A percentile compares a stretch with the other conserved stretches of the same genome.
Evolutionary conservation across 2,113 vertebrate species (phyloP).

Genomic region (Athene noctua): DNA sequence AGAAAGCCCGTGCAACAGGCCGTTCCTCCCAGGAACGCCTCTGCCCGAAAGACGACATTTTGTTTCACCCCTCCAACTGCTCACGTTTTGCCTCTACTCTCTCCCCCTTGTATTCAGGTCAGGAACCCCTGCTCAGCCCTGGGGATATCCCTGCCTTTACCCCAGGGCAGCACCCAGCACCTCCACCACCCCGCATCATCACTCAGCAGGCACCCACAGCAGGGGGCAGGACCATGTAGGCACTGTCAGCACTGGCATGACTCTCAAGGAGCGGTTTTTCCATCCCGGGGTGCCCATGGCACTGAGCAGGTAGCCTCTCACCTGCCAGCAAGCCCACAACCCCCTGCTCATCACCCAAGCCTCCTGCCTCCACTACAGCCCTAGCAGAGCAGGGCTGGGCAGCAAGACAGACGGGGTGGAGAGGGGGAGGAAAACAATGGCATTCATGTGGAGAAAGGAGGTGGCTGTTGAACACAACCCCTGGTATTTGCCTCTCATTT

Average conservation of each 20-base stretch:
- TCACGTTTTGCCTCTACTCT: neutral
- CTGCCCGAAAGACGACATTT: accelerated
- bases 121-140: neutral
- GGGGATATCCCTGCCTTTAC: neutral
- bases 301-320: neutral
- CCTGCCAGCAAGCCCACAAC: neutral
- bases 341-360: neutral
- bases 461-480: neutral
- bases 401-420: neutral
- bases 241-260: neutral
- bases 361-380: neutral
- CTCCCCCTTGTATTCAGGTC: accelerated
- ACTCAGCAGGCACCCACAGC: accelerated
- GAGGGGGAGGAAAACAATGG: neutral
- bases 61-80: neutral
- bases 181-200: neutral
- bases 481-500: neutral
- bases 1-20: neutral
- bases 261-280: neutral
- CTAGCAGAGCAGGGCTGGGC: neutral
- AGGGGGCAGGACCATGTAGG: accelerated
- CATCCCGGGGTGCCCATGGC: accelerated
- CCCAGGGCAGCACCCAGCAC: neutral
- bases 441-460: neutral
- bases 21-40: accelerated